Evolutionary conservation across 2,888 invertebrate genomes (phyloP).

Genomic region (Drosophila pseudotalamancana): DNA sequence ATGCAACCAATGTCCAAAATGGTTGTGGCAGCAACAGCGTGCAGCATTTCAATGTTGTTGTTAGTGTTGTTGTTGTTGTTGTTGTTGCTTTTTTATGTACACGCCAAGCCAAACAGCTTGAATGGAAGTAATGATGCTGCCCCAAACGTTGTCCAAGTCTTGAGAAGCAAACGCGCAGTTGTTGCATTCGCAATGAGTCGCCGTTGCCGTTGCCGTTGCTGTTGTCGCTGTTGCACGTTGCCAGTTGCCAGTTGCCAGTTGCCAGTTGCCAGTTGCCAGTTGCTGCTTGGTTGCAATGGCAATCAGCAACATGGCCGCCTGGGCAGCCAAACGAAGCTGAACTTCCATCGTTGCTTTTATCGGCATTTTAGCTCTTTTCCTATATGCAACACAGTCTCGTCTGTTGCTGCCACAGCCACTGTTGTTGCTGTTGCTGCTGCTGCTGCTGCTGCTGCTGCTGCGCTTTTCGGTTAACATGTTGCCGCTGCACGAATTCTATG

Average conservation of each 20-base stretch:
- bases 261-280: conserved; percentile 27
- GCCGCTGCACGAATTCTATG: conserved; percentile 82
- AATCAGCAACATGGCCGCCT: conserved; percentile 76
- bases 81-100: conserved; percentile 78
- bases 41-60: conserved; percentile 24
- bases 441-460: conserved; percentile 24
- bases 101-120: conserved; percentile 78
- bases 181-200: conserved; percentile 78
- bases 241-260: conserved; percentile 23
- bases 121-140: conserved; percentile 80
- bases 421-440: conserved; percentile 6
- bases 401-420: not conserved
- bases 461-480: conserved; percentile 74
- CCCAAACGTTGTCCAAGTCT: conserved; percentile 67
- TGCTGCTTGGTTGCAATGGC: conserved; percentile 53
- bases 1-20: conserved; percentile 70
- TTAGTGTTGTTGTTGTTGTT: too few relatives aligned
- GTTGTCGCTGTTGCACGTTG: conserved; percentile 33
- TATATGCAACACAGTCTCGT: conserved; percentile 36
- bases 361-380: conserved; percentile 64
- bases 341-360: conserved; percentile 74
- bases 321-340: conserved; percentile 81
- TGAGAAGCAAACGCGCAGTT: conserved; percentile 71
- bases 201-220: conserved; percentile 49
- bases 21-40: conserved; percentile 58